Evolutionary conservation across 2,797 vertebrate species (phyloP), one percentile per base, ranked within the genome.

Genomic region (Odontamblyopus rebecca): DNA sequence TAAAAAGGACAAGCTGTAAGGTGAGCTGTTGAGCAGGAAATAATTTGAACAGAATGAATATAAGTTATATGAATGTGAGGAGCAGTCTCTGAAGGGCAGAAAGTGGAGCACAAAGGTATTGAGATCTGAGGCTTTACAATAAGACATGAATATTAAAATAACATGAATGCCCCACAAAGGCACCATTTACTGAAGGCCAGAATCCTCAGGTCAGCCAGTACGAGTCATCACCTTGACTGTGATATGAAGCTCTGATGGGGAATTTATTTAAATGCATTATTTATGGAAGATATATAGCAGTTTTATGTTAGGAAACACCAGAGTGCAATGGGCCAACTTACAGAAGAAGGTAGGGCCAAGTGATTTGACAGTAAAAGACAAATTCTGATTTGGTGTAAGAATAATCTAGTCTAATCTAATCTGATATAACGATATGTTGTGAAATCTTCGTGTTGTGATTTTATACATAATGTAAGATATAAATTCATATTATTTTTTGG

Each of bases 1-100:
- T 92, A 89, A 90, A 90, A 92, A 90, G 87, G 88, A 79, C 87
- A 92, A 87, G 84, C 74, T 71, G 79, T 80, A 82, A 89, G 86
- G 80, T 88, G 80, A 87, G 75, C 85, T 80, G 72, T 78, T 77
- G 80, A 84, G 90, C 75, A 70, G 83, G 73, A 77, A 88, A 87
- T 89, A 61, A 90, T 90, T 91, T 85, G 67, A 82, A 82, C 68
- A 79, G 78, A 86, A 89, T 86, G 85, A 80, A 88, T 86, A 87
- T 88, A 85, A 84, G 86, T 81, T 88, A 72, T 75, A 73, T 84
- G 89, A 88, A 87, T 91, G 85, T 75, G 70, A 73, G 64, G 80
- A 89, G 44, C 44, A 48, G 82, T 86, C 63, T 75, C 85, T 82
- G 68, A 65, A 86, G 85, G 83, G 83, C 82, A 86, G 84, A 86